phyloP scores from a whole-genome alignment of 2,888 invertebrate species.

The Hirtodrosophila confusa region DNA sequence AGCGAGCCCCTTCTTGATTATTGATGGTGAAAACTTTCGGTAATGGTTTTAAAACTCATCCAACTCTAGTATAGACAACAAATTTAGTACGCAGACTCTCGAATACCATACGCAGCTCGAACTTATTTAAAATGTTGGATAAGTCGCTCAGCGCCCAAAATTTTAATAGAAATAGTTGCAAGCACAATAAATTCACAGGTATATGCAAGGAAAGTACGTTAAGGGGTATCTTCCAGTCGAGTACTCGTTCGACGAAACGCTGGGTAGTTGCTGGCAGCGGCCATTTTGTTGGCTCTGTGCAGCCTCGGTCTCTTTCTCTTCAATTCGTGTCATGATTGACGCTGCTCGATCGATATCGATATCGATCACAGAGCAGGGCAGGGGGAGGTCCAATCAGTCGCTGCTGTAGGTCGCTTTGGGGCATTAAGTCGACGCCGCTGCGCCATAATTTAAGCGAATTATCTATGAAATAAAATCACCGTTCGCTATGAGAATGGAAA shows the following conservation, averaged over 20 bases:
- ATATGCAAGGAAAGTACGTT: background rate
- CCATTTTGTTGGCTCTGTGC: constrained; percentile 45
- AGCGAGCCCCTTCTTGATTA: too few relatives aligned
- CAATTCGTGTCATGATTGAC: constrained; percentile 66
- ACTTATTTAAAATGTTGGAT: too few relatives aligned
- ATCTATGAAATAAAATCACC: constrained; percentile 81
- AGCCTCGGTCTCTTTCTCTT: constrained; percentile 30
- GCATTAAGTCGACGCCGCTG: constrained; percentile 65
- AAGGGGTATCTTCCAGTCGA: constrained; percentile 4
- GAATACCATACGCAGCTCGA: too few relatives aligned
- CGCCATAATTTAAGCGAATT: constrained; percentile 81
- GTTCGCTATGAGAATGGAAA: constrained; percentile 42
- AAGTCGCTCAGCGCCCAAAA: too few relatives aligned
- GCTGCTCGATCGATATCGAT: constrained; percentile 57
- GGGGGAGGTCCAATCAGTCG: constrained; percentile 61
- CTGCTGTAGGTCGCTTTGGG: constrained; percentile 81
- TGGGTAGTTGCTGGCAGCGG: constrained; percentile 25
- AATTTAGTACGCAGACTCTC: too few relatives aligned
- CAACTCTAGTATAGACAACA: too few relatives aligned
- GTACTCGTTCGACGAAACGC: background rate
- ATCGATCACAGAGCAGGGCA: constrained; percentile 26
- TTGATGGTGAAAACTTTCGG: too few relatives aligned
- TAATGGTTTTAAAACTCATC: too few relatives aligned
- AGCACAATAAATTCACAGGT: too few relatives aligned
- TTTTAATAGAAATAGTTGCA: too few relatives aligned